Evolutionary conservation across 2,888 invertebrate species (phyloP).

Genomic region (Micoletzkya japonica): DNA sequence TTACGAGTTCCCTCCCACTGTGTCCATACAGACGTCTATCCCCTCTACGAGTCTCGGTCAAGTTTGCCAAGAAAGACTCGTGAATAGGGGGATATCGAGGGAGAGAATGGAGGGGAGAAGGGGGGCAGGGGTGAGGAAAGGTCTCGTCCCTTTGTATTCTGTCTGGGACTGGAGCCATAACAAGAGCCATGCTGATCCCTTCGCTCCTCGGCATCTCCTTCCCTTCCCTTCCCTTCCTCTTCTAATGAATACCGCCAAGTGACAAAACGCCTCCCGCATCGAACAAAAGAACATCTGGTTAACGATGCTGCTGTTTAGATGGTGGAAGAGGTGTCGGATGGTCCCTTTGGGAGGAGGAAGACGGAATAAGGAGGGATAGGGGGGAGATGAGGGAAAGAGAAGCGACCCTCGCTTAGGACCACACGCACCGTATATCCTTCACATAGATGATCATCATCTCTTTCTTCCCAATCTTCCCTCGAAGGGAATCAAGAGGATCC

Average conservation of each 20-base stretch:
- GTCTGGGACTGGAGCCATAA: background rate
- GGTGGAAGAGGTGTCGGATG: no score
- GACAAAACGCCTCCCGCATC: no score
- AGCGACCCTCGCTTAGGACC: no score
- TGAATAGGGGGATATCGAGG: background rate
- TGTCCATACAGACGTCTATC: background rate
- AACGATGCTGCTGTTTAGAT: no score
- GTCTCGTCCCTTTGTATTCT: background rate
- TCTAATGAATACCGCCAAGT: background rate
- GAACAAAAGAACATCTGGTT: no score
- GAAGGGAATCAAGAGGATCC: background rate
- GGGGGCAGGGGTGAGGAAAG: background rate
- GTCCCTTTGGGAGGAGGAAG: no score
- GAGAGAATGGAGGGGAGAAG: background rate
- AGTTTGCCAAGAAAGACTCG: slow-evolving; percentile 14
- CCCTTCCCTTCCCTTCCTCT: background rate
- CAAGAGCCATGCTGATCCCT: background rate
- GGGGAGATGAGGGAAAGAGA: no score
- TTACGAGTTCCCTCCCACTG: slow-evolving; percentile 6
- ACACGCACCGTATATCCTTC: no score
- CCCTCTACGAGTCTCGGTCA: slow-evolving; percentile 5
- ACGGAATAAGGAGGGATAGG: no score
- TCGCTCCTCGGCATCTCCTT: background rate
- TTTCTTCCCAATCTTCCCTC: background rate
- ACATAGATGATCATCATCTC: no score